Percentiles rank a stretch among this genome's conserved stretches.
phyloP scores from a whole-genome alignment of 1,140 invertebrate genomes.

The Anastrepha ludens region DNA sequence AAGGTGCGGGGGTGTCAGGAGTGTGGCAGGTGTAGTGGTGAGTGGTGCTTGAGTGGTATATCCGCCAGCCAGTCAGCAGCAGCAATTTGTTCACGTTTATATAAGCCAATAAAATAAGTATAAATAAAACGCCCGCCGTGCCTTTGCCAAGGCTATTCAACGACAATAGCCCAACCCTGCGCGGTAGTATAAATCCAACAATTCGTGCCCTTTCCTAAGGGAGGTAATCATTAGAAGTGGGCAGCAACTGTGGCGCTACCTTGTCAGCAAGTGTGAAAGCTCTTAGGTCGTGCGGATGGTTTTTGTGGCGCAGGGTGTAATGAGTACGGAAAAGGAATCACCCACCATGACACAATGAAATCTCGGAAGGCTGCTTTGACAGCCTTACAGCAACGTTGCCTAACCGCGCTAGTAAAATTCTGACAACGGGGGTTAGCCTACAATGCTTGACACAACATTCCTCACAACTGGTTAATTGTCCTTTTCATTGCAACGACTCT shows the following conservation, averaged over 20 bases:
- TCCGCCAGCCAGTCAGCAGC: not conserved
- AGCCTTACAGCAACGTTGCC: not conserved
- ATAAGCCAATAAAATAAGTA: constrained; percentile 51
- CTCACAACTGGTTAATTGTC: not conserved
- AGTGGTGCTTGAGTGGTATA: not conserved
- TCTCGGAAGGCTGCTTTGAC: not conserved
- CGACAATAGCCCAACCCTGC: not conserved
- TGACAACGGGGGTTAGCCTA: constrained; percentile 16
- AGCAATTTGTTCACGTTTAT: not conserved
- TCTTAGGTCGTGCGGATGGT: not conserved
- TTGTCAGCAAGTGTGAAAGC: not conserved
- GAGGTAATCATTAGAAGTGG: constrained; percentile 37
- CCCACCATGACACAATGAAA: not conserved
- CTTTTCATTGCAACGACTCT: not conserved
- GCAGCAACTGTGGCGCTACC: not conserved
- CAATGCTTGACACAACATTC: not conserved
- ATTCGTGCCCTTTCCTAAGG: not conserved
- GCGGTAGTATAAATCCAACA: not conserved
- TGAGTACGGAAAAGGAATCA: not conserved
- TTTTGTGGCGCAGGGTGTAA: not conserved
- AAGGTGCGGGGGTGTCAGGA: too few relatives aligned
- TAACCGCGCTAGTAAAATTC: constrained; percentile 21
- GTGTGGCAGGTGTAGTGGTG: not conserved
- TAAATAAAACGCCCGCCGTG: not conserved
- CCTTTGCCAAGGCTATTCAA: not conserved